A percentile compares a stretch with the other conserved stretches of the same genome.
These are phyloP conservation scores for Scomber japonicus DNA, from an alignment of 2,113 vertebrate species.

Conservation along the genomic window DNA sequence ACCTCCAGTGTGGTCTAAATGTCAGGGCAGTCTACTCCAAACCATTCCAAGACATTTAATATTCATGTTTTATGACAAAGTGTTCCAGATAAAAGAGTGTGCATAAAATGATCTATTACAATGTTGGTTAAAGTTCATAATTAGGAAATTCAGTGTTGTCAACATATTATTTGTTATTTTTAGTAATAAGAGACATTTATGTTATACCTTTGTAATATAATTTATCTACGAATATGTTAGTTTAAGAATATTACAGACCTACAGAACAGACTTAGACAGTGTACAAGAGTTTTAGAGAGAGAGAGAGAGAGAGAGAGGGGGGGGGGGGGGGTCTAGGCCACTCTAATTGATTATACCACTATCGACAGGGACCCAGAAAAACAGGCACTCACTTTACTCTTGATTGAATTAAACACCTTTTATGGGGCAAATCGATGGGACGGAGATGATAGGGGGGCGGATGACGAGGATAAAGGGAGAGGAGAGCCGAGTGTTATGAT, in stretches of 20 bases:
- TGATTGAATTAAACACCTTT: slow-evolving; percentile 99
- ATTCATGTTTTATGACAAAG: too few species aligned
- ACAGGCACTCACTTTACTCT: slow-evolving; percentile 96
- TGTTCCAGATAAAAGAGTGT: too few species aligned
- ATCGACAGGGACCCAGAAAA: slow-evolving; percentile 96
- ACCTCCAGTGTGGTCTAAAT: too few species aligned
- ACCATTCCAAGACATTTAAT: too few species aligned
- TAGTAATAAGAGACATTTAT: too few species aligned
- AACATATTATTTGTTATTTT: too few species aligned
- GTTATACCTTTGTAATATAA: too few species aligned
- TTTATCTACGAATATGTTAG: too few species aligned
- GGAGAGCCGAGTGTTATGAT: slow-evolving; percentile 87
- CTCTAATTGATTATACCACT: slow-evolving; percentile 96
- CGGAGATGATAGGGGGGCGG: slow-evolving; percentile 84
- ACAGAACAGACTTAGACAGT: slow-evolving; percentile 44
- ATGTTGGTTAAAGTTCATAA: too few species aligned
- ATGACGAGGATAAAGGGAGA: slow-evolving; percentile 79
- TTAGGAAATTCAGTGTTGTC: too few species aligned
- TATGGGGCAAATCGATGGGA: slow-evolving; percentile 95
- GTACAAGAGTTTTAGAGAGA: slow-evolving; percentile 33
- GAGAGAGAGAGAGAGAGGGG: slow-evolving; percentile 19
- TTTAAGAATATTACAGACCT: background rate
- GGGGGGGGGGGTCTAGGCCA: slow-evolving; percentile 53
- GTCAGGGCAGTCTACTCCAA: too few species aligned
- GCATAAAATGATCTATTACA: too few species aligned